Conservation (phyloP, 2,797 vertebrate species). For the Platyrinchus mystaceus region DNA sequence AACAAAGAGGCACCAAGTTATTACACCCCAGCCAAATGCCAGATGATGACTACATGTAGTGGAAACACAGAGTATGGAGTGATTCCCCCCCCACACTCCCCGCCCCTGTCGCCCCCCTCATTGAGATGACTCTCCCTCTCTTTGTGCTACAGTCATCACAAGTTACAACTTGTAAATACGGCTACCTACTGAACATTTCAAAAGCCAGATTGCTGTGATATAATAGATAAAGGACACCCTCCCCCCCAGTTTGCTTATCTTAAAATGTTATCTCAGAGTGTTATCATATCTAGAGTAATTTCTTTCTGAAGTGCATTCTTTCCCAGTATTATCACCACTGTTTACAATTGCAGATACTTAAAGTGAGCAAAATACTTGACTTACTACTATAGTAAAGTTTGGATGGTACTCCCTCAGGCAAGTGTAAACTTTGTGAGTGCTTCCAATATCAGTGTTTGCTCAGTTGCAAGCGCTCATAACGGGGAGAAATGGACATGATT, state of each 20-base stretch:
- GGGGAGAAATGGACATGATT: background rate
- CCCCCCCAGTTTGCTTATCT: background rate
- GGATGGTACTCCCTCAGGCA: background rate
- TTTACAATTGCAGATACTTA: slow-evolving; percentile 40
- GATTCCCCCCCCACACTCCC: background rate
- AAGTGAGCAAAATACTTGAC: slow-evolving; percentile 42
- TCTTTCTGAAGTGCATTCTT: slow-evolving; percentile 44
- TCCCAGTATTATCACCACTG: slow-evolving; percentile 16
- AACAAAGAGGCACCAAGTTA: slow-evolving; percentile 73
- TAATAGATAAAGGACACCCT: background rate
- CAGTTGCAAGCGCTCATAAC: background rate
- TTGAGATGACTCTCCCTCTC: background rate
- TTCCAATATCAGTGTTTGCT: background rate
- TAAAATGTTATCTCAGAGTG: slow-evolving; percentile 29
- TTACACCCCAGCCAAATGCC: slow-evolving; percentile 56
- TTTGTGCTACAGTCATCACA: background rate
- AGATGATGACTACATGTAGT: slow-evolving; percentile 54
- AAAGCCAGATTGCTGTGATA: slow-evolving; percentile 28
- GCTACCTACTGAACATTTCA: slow-evolving; percentile 14
- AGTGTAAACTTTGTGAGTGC: background rate
- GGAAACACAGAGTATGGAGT: background rate
- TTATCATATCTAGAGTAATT: background rate
- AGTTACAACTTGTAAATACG: slow-evolving; percentile 24
- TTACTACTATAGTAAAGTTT: slow-evolving; percentile 19
- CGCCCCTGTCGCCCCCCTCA: rapidly evolving